These are phyloP conservation scores for Amphimedon queenslandica DNA, from an alignment of 37 sponge, comb jelly and placozoan genomes.

Conservation along the genomic window DNA sequence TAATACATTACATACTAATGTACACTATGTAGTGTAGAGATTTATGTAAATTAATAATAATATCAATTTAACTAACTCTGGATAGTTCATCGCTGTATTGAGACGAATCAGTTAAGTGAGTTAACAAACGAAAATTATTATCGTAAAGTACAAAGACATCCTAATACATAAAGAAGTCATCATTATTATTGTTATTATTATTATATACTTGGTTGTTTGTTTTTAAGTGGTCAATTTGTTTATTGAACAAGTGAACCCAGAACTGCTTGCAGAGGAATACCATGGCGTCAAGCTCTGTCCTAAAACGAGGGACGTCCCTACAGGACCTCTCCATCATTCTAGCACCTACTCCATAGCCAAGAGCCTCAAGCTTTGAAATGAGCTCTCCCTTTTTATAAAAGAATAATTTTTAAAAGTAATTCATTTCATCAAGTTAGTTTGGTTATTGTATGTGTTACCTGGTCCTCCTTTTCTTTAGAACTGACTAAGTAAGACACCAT, in stretches of 20 bases:
- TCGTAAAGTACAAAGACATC: conserved; percentile 86
- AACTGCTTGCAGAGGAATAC: conserved; percentile 85
- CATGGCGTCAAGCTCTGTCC: conserved; percentile 77
- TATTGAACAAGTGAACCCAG: conserved; percentile 72
- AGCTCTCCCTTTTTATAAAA: conserved; percentile 35
- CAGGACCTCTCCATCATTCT: conserved; percentile 63
- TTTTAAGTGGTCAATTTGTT: conserved; percentile 81
- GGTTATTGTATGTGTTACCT: too few relatives aligned
- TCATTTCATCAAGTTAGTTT: too few relatives aligned
- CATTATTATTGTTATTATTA: background rate
- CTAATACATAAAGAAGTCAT: conserved; percentile 21
- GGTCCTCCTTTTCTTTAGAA: too few relatives aligned
- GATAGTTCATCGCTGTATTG: conserved; percentile 68
- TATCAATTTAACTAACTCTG: conserved; percentile 36
- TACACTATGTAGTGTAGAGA: too few relatives aligned
- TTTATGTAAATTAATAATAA: too few relatives aligned
- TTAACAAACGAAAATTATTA: conserved; percentile 59
- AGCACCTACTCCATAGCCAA: conserved; percentile 78
- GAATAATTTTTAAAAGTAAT: too few relatives aligned
- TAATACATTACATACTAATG: background rate
- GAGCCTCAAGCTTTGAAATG: conserved; percentile 29
- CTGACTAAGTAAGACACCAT: too few relatives aligned
- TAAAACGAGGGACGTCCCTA: conserved; percentile 59
- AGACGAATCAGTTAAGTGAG: conserved; percentile 36
- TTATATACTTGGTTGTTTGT: conserved; percentile 81